phyloP scores from a whole-genome alignment of 2,113 vertebrate genomes.

The Leuciscus idus region DNA sequence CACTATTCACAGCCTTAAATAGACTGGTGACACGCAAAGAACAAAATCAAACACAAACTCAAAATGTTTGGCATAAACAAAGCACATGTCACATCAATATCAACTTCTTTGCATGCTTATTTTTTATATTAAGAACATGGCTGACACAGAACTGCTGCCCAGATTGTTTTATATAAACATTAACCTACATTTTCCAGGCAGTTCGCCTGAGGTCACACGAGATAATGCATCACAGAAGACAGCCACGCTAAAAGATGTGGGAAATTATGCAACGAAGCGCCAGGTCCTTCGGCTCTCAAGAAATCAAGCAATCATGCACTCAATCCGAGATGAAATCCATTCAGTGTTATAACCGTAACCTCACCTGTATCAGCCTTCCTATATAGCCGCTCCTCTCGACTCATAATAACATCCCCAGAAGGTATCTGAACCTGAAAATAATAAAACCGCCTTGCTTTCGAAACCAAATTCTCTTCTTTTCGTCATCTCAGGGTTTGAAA shows the following conservation, averaged over 20 bases:
- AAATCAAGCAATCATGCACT: conserved; percentile 21
- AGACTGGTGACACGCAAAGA: neutral
- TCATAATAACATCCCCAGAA: conserved; percentile 15
- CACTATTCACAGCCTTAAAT: neutral
- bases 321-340: neutral
- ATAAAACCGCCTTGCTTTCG: neutral
- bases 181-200: conserved; percentile 1
- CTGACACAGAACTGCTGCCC: neutral
- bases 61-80: neutral
- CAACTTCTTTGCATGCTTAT: neutral
- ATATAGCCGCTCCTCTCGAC: neutral
- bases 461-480: neutral
- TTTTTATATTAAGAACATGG: neutral
- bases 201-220: conserved; percentile 9
- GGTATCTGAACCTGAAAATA: neutral
- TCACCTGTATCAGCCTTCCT: conserved; percentile 11
- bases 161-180: conserved; percentile 16
- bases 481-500: neutral
- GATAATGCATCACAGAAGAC: conserved; percentile 24
- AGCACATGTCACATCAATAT: neutral
- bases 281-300: neutral
- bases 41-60: neutral
- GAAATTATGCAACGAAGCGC: conserved; percentile 27
- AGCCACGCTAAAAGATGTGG: conserved; percentile 4
- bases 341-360: neutral